phyloP scores from a whole-genome alignment of 2,113 vertebrate species.

The Dolichotis patagonum region DNA sequence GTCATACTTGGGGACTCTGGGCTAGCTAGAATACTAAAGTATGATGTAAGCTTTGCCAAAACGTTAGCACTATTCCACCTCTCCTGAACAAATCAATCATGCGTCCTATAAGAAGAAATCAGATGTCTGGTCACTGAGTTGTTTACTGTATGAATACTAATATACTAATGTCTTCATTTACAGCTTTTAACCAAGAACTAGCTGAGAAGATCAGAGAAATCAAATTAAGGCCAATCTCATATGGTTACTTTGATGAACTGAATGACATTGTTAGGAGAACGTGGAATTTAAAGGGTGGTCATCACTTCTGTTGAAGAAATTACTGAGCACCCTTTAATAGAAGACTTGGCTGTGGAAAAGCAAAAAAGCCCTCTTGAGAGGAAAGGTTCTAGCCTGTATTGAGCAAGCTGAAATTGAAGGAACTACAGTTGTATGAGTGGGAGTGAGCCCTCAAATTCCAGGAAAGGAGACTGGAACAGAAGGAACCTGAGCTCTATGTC shows the following conservation, averaged over 20 bases:
- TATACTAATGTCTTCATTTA: conserved; percentile 94
- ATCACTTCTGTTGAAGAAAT: conserved; percentile 97
- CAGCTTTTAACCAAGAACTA: conserved; percentile 94
- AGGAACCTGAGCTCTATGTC: conserved; percentile 93
- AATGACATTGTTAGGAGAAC: conserved; percentile 92
- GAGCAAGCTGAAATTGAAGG: conserved; percentile 87
- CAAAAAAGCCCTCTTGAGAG: conserved; percentile 85
- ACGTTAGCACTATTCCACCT: conserved; percentile 99
- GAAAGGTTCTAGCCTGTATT: conserved; percentile 73
- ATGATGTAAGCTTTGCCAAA: conserved; percentile 96
- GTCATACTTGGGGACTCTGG: conserved; percentile 98
- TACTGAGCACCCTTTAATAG: conserved; percentile 91
- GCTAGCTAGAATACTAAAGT: conserved; percentile 94
- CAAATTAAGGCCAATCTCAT: conserved; percentile 94
- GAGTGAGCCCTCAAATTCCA: conserved; percentile 91
- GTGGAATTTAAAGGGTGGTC: conserved; percentile 96
- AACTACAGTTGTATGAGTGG: conserved; percentile 89
- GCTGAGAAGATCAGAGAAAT: conserved; percentile 95
- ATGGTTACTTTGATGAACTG: conserved; percentile 93
- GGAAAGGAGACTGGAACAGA: conserved; percentile 92
- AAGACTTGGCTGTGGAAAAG: conserved; percentile 88
- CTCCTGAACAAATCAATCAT: conserved; percentile 93
- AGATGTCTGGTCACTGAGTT: conserved; percentile 98
- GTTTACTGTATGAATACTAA: conserved; percentile 95
- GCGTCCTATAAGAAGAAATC: conserved; percentile 98